Base-by-base conservation (phyloP, 2,888 invertebrate species). In the Drosophila paucipuncta region DNA sequence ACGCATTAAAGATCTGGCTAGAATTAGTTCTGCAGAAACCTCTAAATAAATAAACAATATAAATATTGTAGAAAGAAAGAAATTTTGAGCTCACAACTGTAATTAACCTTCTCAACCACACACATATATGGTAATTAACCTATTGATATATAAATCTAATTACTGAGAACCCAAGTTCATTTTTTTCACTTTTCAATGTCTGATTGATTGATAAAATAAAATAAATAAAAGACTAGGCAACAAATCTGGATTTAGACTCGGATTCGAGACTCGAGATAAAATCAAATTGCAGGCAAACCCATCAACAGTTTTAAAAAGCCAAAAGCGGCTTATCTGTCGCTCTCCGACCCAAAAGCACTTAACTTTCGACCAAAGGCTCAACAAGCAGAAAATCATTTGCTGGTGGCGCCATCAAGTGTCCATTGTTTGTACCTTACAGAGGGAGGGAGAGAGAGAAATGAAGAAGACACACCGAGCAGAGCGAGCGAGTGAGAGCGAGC, bases 261-360 rank as follows among this genome's bases (percentile, higher is more conserved):
- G 25, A 49, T 18, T 31, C 22, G 1, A 18, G 10, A 49, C 11
- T 16, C 22, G 22, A 37, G n/a, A 35, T 6, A 47, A 59, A 2
- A 25, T 22, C 16, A 30, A 39, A 37, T 39, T 59, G 35, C 54
- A 33, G 55, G 52, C 65, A 78, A 76, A 52, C 68, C 49, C 75
- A 78, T 67, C 63, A 68, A 50, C 59, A 66, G 49, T 55, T 70
- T 68, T 41, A 22, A 47, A 54, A 43, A 50, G 13, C 54, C 68
- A 58, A 78, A 81, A 81, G 78, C 79, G 30, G 82, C 76, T 81
- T 81, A 81, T 72, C 74, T 62, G 52, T 67, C 58, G 65, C 61
- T 59, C 65, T 73, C 52, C 60, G 57, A 75, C 80, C 64, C 76
- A 78, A 76, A 78, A 80, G 68, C 76, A 83, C 83, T 79, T 70